These are phyloP conservation scores for Bombus waltoni DNA, from an alignment of 1,140 invertebrate species.

Conservation along the genomic window DNA sequence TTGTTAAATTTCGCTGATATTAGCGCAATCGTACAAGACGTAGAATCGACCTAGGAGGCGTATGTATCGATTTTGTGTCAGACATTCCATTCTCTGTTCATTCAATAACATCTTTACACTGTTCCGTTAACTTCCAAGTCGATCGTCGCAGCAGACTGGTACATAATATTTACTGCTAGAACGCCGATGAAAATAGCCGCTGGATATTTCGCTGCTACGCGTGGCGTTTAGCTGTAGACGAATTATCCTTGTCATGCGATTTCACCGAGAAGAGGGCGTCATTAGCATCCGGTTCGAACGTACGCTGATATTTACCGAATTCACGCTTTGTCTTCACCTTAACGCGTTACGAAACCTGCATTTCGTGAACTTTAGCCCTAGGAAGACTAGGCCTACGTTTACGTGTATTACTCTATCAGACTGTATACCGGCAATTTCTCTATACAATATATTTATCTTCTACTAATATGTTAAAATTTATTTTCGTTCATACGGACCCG, in stretches of 20 bases:
- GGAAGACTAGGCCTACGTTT: not conserved
- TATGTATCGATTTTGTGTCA: not conserved
- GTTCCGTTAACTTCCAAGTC: not conserved
- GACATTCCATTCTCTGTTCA: not conserved
- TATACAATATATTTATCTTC: no score
- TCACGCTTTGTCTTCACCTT: not conserved
- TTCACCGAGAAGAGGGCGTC: not conserved
- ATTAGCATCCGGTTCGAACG: not conserved
- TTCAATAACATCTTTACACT: not conserved
- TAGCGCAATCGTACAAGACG: not conserved
- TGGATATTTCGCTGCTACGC: not conserved
- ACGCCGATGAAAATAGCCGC: not conserved
- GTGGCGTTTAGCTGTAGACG: not conserved
- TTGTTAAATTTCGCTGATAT: no score
- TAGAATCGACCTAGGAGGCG: not conserved
- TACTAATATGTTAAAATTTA: no score
- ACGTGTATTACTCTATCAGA: no score
- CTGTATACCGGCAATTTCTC: no score
- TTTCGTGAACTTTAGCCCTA: not conserved
- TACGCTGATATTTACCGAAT: not conserved
- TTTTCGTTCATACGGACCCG: no score
- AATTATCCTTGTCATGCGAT: constrained; percentile 8
- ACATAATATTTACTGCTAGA: not conserved
- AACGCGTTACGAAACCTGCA: not conserved
- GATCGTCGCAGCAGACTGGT: not conserved